These are phyloP conservation scores for Mechanitis messenoides DNA, from an alignment of 2,888 invertebrate genomes.

Conservation along the genomic window DNA sequence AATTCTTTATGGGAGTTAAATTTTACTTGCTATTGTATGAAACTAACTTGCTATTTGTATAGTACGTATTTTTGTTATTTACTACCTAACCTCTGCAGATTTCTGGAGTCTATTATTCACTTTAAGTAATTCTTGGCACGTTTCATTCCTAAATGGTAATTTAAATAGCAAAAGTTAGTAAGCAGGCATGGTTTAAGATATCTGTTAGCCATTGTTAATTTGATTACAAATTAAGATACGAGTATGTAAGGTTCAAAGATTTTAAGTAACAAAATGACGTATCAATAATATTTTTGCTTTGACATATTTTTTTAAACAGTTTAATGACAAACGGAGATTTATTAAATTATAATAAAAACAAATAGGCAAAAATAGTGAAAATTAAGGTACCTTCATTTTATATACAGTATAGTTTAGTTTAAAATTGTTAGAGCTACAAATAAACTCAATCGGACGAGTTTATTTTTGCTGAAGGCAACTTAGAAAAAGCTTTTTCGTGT, in stretches of 20 bases:
- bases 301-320: too few relatives aligned
- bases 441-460: slow-evolving; percentile 14
- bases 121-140: too few relatives aligned
- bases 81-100: not conserved
- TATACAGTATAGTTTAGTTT: slow-evolving; percentile 27
- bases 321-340: not conserved
- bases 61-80: not conserved
- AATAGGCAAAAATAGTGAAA: not conserved
- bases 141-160: too few relatives aligned
- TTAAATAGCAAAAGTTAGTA: too few relatives aligned
- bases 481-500: slow-evolving; percentile 18
- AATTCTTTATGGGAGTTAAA: slow-evolving; percentile 26
- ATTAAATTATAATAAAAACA: not conserved
- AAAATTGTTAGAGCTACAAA: slow-evolving; percentile 27
- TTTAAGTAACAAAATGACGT: too few relatives aligned
- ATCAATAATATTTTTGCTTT: too few relatives aligned
- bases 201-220: too few relatives aligned
- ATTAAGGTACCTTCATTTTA: not conserved
- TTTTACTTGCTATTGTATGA: not conserved
- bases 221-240: too few relatives aligned
- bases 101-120: too few relatives aligned
- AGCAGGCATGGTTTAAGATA: too few relatives aligned
- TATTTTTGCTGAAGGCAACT: slow-evolving; percentile 19
- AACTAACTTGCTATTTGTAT: not conserved
- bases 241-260: too few relatives aligned